Evolutionary conservation across 2,888 invertebrate genomes (phyloP), one percentile per base, ranked within the genome.

Genomic region (Syrphus vitripennis): DNA sequence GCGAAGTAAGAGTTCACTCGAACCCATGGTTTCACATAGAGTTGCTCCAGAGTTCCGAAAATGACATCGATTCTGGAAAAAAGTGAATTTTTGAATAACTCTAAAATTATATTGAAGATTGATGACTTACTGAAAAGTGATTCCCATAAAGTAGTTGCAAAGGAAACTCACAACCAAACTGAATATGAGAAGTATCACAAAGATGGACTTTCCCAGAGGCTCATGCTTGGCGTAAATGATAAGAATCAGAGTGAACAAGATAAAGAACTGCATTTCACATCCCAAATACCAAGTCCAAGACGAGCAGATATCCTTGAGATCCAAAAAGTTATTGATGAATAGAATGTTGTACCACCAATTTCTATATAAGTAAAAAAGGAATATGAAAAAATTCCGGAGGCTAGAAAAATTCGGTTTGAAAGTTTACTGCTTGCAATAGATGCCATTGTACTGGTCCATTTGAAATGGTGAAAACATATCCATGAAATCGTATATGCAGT

Each of bases 281-380:
- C 89, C 90, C 69, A 91, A 79, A 84, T 90, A 91, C 91, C 91
- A 91, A n/a, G 89, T 90, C 89, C 90, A 90, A 1, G 90, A 90
- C 55, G 89, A 88, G 59, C 90, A 89, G 48, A 90, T 90, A 50
- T 89, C 87, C 80, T 88, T 83, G 65, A 90, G 88, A 57, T 89
- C 89, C 40, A 90, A 83, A 63, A 90, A 89, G 78, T 90, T 90
- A 65, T 88, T 89, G 69, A 90, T 89, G 74, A 90, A 90, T 6
- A 90, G 86, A 6, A 90, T 80, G 87, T 91, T 90, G 70, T 90
- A 88, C 90, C 90, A 90, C 89, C 89, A 90, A 76, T 88, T 89
- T 74, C 91, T 91, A 76, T n/a, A n/a, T n/a, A 12, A 88, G 84
- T 42, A 78, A 74, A 4, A 42, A 1, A 4, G 2, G 14, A 24